These are phyloP conservation scores for Thunnus albacares DNA, from an alignment of 2,797 vertebrate genomes.

Conservation along the genomic window DNA sequence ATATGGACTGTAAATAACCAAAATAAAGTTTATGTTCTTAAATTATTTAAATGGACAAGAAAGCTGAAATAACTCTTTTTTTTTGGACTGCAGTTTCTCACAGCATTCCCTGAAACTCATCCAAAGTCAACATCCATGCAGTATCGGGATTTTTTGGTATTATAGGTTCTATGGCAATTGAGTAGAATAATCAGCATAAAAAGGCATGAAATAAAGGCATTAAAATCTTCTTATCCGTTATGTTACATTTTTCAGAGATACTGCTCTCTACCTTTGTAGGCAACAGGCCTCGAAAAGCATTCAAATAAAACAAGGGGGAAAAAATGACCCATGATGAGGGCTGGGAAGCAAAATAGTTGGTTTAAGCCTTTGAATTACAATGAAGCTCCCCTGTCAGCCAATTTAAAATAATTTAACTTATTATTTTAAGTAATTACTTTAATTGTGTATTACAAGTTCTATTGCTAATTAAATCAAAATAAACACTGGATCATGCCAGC, in stretches of 20 bases:
- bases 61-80: neutral
- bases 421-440: neutral
- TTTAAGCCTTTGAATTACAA: neutral
- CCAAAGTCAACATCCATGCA: no score
- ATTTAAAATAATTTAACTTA: constrained; percentile 8
- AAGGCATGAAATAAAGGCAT: neutral
- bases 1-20: neutral
- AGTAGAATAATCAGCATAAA: neutral
- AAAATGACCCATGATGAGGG: neutral
- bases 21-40: neutral
- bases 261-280: neutral
- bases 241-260: no score
- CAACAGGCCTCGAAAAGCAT: neutral
- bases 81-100: no score
- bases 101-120: no score
- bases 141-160: neutral
- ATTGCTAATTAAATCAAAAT: constrained; percentile 5
- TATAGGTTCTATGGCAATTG: neutral
- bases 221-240: neutral
- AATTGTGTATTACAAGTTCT: constrained; percentile 27
- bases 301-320: neutral
- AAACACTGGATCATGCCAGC: constrained; percentile 15
- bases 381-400: neutral
- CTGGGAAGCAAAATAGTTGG: neutral
- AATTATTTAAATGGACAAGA: neutral